phyloP scores from a whole-genome alignment of 2,797 vertebrate genomes.

The Cygnus olor region DNA sequence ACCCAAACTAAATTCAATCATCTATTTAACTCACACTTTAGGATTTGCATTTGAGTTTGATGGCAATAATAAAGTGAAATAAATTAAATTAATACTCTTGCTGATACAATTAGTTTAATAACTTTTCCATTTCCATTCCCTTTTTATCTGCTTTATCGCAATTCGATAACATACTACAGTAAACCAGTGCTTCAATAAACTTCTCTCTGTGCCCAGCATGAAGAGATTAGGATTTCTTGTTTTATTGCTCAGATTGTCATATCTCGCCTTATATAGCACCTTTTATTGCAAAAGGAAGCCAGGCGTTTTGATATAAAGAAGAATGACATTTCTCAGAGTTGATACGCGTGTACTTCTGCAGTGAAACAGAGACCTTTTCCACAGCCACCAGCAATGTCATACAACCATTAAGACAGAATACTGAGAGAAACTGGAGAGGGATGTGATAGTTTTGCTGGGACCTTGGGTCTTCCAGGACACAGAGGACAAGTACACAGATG shows the following conservation, averaged over 20 bases:
- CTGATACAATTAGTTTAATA: constrained; percentile 64
- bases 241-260: constrained; percentile 50
- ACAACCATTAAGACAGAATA: neutral
- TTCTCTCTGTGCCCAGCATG: neutral
- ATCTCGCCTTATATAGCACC: neutral
- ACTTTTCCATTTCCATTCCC: constrained; percentile 38
- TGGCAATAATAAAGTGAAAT: constrained; percentile 55
- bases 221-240: constrained; percentile 47
- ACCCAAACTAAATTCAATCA: constrained; percentile 11
- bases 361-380: neutral
- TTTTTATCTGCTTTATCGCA: constrained; percentile 57
- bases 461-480: neutral
- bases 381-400: neutral
- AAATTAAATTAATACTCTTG: constrained; percentile 64
- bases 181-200: constrained; percentile 24
- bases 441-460: neutral
- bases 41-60: constrained; percentile 59
- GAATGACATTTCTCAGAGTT: neutral
- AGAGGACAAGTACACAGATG: neutral
- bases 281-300: constrained; percentile 41
- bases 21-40: constrained; percentile 55
- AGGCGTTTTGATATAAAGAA: neutral
- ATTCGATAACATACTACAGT: neutral
- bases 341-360: neutral
- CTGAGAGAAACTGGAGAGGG: neutral